These are phyloP conservation scores for Plutomurus gul DNA, from an alignment of 1,140 invertebrate genomes.

Conservation along the genomic window DNA sequence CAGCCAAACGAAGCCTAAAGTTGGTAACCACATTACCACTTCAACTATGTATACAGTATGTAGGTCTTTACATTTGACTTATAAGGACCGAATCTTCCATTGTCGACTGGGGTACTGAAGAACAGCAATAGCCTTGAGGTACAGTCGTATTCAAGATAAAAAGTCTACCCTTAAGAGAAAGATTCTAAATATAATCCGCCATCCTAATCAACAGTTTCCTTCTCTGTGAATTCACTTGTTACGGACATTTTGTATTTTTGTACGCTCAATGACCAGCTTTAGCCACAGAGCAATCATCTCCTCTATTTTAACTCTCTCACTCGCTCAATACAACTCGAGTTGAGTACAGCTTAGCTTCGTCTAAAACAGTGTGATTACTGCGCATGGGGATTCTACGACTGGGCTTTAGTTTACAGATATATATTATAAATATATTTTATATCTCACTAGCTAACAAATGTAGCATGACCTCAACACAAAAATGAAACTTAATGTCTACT, in stretches of 20 bases:
- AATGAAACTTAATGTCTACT: background rate
- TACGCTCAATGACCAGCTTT: background rate
- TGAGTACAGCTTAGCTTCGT: background rate
- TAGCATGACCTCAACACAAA: constrained; percentile 10
- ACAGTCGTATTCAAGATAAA: background rate
- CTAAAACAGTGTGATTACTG: background rate
- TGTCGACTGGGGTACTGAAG: no score
- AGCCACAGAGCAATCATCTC: background rate
- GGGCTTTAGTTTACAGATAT: no score
- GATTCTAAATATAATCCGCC: no score
- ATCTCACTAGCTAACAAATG: background rate
- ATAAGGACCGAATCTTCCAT: no score
- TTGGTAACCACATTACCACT: background rate
- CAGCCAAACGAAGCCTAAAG: background rate
- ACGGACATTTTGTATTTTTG: no score
- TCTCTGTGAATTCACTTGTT: background rate
- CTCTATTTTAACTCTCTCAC: background rate
- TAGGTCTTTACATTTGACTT: no score
- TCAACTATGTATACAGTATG: no score
- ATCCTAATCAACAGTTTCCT: background rate
- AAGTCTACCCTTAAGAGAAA: background rate
- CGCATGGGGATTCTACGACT: background rate
- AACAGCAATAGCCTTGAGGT: no score
- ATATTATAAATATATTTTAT: no score
- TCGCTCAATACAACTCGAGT: background rate